These are phyloP conservation scores for Xenops minutus DNA, from an alignment of 2,797 vertebrate species.

Conservation along the genomic window DNA sequence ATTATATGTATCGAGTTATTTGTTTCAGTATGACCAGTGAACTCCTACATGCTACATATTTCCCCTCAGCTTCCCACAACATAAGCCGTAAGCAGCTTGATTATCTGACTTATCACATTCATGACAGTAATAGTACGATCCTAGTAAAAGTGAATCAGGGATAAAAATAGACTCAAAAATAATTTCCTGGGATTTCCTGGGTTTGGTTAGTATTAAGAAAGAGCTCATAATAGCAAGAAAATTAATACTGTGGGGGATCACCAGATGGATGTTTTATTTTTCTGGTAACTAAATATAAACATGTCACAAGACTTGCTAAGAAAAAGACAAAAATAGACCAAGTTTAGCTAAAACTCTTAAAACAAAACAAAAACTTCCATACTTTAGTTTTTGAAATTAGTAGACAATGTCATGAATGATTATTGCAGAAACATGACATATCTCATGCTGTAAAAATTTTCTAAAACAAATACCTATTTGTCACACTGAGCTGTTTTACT, in stretches of 20 bases:
- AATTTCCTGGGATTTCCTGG: conserved; percentile 71
- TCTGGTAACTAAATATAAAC: conserved; percentile 59
- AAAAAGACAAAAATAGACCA: conserved; percentile 49
- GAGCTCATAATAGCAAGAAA: conserved; percentile 66
- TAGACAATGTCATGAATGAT: not conserved
- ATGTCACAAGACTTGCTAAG: not conserved
- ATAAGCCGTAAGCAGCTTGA: conserved; percentile 52
- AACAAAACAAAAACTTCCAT: not conserved
- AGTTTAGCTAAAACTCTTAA: conserved; percentile 44
- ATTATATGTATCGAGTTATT: not conserved
- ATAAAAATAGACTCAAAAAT: conserved; percentile 60
- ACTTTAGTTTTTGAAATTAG: not conserved
- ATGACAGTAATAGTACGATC: conserved; percentile 1
- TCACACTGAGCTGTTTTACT: not conserved
- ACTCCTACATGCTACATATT: not conserved
- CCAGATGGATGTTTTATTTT: conserved; percentile 66
- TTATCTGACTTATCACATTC: conserved; percentile 33
- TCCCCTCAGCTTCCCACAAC: conserved; percentile 20
- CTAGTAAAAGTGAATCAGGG: conserved; percentile 54
- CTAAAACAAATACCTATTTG: not conserved
- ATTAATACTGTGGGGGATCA: conserved; percentile 42
- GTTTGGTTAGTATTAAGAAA: conserved; percentile 60
- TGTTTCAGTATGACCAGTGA: not conserved
- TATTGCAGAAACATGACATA: not conserved
- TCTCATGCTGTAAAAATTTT: not conserved